Base-by-base conservation (phyloP, 2,113 vertebrate genomes). In the Leucosticte australis region DNA sequence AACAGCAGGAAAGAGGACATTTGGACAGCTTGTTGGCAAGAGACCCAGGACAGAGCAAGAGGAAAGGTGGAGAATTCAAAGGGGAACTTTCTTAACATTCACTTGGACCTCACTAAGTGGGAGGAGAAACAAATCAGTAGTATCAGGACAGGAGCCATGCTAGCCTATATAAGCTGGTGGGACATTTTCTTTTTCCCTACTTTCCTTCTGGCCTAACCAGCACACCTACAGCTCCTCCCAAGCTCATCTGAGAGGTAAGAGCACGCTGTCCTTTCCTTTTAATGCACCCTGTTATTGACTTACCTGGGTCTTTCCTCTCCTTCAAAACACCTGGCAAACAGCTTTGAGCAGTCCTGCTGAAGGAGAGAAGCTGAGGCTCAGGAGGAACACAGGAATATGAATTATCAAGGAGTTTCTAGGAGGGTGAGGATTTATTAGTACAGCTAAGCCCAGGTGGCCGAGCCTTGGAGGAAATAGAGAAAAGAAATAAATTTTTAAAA, bases 51-150 rank as follows among this genome's bases (percentile, higher is more conserved):
- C 73, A 87, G 73, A 56, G 49, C 56, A 75, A 78, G 59, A 96
- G 89, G 95, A 97, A 97, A 97, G 94, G 92, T 96, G 96, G 94
- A 77, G 96, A 95, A 94, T 80, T 89, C 69, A 87, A 87, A 68
- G 39, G 39, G 56, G 35, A 96, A 77, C 73, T 44, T 94, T 88
- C 83, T 83, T 73, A 83, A 57, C 60, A 20, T 83, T 86, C 37
- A 33, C 84, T 91, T 78, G 49, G 83, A 92, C 50, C 55, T 92
- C 71, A 70, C 42, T 3, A 8, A 94, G 94, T 94, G 95, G 96
- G 95, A 95, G 96, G 94, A 89, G 94, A 92, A 94, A 94, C 21
- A 63, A 78, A 95, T 96, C 76, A 91, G 73, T 73, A 94, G 30
- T 91, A 81, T 71, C 89, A 82, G 68, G 57, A 82, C 80, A 89